Evolutionary conservation across 2,888 invertebrate genomes (phyloP).

Genomic region (Parasteatoda lunata): DNA sequence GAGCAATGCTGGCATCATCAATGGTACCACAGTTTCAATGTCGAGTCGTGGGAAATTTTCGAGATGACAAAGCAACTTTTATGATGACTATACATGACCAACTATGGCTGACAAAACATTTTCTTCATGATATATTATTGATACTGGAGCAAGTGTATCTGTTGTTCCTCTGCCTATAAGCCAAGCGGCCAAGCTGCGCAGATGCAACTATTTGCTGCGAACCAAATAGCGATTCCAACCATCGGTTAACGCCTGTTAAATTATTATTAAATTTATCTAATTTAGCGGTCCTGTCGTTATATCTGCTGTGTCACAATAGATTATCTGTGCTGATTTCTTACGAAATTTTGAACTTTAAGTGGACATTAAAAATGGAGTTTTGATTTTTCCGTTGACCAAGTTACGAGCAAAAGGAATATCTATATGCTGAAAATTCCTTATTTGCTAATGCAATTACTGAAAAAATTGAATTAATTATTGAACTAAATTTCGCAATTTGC

Average conservation of each 20-base stretch:
- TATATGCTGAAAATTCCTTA: background rate
- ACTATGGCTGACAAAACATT: background rate
- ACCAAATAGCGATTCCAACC: background rate
- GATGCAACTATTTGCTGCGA: background rate
- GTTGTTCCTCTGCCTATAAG: background rate
- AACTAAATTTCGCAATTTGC: constrained; percentile 21
- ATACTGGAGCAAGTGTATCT: background rate
- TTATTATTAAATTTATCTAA: background rate
- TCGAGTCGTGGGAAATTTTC: background rate
- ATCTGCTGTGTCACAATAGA: too few relatives aligned
- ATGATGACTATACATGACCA: background rate
- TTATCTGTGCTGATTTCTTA: too few relatives aligned
- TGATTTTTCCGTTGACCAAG: background rate
- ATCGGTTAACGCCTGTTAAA: background rate
- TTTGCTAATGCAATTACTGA: background rate
- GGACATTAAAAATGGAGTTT: background rate
- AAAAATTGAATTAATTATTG: background rate
- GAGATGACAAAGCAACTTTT: background rate
- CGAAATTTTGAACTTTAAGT: too few relatives aligned
- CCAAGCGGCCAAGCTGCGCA: background rate
- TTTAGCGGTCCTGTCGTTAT: too few relatives aligned
- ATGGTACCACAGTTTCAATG: constrained; percentile 68
- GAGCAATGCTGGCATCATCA: constrained; percentile 34
- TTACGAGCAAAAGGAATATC: background rate
- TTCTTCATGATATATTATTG: background rate